Evolutionary conservation across 2,797 vertebrate genomes (phyloP), one percentile per base, ranked within the genome.

Genomic region (Cirrhinus mrigala): DNA sequence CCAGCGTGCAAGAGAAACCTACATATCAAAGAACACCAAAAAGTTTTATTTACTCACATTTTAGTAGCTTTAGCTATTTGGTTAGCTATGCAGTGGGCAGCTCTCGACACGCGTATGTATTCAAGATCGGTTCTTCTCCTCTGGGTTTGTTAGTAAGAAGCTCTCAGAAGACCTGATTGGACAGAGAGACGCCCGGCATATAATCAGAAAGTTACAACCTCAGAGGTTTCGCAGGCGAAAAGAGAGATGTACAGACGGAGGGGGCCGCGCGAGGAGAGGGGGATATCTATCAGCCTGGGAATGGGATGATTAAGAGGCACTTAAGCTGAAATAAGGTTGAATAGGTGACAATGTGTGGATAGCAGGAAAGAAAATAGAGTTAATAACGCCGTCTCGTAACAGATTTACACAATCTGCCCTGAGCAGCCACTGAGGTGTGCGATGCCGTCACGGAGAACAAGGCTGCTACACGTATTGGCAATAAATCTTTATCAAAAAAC

Each of bases 91-190:
- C 58, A 48, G 77, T 4, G 7, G 4, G 29, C 60, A 48, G 48
- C 22, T 52, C 16, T 52, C 15, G 29, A 20, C 29, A 44, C 1
- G 18, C 33, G 12, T 56, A 33, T 90, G 91, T 93, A 94, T 92
- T 95, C 90, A 91, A 93, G 93, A 94, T 93, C 92, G 92, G 89
- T 89, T 91, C 81, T 58, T 80, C 85, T 92, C 93, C 93, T 94
- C 89, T 2, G 92, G 95, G 94, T 96, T 92, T 89, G 92, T 94
- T 94, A 94, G 91, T 92, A 95, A 94, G 92, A 95, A 91, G 89
- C 93, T 96, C 95, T 96, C 93, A 95, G 89, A 94, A 92, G 91
- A 88, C 93, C 94, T 95, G 95, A 97, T 96, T 96, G 91, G 92
- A 92, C 92, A 91, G 90, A 74, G 90, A 91, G 89, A 90, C 79